Conservation (phyloP, 2,113 vertebrate genomes). For the Pholis gunnellus region DNA sequence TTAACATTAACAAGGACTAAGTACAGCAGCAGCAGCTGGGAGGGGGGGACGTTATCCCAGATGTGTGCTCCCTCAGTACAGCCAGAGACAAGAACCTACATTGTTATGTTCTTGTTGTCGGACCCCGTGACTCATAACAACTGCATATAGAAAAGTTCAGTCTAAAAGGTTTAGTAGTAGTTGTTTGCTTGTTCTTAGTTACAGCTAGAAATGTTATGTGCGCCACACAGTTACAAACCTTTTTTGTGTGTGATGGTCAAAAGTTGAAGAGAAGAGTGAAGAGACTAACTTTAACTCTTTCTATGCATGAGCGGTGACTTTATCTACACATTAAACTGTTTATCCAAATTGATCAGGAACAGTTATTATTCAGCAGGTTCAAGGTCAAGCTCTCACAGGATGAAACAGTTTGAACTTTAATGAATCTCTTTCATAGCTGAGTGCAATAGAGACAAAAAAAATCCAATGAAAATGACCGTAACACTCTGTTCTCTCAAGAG, state of each 20-base stretch:
- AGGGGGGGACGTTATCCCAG: constrained; percentile 36
- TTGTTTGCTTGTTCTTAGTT: constrained; percentile 2
- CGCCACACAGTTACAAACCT: neutral
- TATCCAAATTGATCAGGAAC: neutral
- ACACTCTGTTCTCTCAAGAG: constrained; percentile 46
- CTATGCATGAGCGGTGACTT: neutral
- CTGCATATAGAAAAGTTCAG: neutral
- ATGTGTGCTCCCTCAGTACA: constrained; percentile 31
- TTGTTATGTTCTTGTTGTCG: constrained; percentile 12
- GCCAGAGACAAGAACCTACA: constrained; percentile 38
- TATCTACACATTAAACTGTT: neutral
- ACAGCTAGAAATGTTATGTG: neutral
- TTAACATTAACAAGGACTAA: constrained; percentile 39
- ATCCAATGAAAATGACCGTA: neutral
- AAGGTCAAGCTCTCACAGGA: neutral
- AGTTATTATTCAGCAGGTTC: neutral
- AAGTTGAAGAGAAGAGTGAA: neutral
- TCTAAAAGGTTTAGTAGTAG: constrained; percentile 5
- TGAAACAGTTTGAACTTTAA: neutral
- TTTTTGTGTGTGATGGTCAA: neutral
- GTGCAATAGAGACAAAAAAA: neutral
- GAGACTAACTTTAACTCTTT: neutral
- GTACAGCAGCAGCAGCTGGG: constrained; percentile 18
- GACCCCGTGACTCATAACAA: constrained; percentile 43
- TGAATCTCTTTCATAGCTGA: neutral